A percentile compares a stretch with the other conserved stretches of the same genome.
These are phyloP conservation scores for Dendronephthya gigantea DNA, from an alignment of 64 coral and sea anemone genomes.

Conservation along the genomic window DNA sequence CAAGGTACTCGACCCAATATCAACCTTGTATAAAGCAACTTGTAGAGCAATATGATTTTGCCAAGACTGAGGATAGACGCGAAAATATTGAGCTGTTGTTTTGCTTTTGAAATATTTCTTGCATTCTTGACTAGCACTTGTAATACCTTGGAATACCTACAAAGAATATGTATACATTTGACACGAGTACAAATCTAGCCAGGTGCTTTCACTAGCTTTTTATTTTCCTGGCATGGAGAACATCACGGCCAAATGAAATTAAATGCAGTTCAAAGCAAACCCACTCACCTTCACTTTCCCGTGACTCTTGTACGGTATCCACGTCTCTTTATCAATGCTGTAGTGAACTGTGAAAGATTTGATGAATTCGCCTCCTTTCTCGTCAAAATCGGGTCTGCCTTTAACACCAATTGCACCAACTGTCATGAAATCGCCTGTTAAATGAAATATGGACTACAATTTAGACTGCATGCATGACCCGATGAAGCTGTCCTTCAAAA, in stretches of 20 bases:
- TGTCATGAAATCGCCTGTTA: constrained; percentile 42
- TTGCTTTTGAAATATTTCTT: constrained; percentile 41
- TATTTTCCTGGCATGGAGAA: not conserved
- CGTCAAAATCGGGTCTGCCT: constrained; percentile 43
- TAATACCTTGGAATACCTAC: constrained; percentile 54
- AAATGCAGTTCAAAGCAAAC: too few relatives aligned
- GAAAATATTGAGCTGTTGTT: constrained; percentile 46
- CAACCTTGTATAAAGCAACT: constrained; percentile 50
- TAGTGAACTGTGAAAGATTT: constrained; percentile 41
- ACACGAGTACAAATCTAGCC: not conserved
- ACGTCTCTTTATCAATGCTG: constrained; percentile 51
- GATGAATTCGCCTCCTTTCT: constrained; percentile 57
- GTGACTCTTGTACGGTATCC: constrained; percentile 42
- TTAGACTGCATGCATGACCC: too few relatives aligned
- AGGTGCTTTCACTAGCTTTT: too few relatives aligned
- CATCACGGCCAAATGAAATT: too few relatives aligned
- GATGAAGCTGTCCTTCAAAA: too few relatives aligned
- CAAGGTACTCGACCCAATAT: not conserved
- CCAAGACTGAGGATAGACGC: constrained; percentile 50
- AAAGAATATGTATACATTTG: not conserved
- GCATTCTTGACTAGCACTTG: constrained; percentile 28
- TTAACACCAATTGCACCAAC: constrained; percentile 50
- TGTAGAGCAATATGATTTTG: constrained; percentile 58
- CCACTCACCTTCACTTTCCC: constrained; percentile 46
- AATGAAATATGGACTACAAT: not conserved